phyloP scores from a whole-genome alignment of 1,140 invertebrate species.

The Drosophila tropicalis region DNA sequence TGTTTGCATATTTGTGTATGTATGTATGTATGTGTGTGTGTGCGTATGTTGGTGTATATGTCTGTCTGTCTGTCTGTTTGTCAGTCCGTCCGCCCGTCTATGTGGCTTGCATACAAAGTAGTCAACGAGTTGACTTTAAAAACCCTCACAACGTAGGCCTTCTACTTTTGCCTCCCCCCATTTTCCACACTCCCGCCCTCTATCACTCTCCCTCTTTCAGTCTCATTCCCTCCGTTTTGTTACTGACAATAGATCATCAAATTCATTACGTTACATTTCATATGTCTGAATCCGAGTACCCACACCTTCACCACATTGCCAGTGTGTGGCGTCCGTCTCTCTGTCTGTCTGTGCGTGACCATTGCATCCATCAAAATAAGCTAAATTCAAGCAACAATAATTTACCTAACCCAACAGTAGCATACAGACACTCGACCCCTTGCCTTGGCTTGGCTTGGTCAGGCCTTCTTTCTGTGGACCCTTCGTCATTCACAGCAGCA shows the following conservation, averaged over 20 bases:
- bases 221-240: conserved; percentile 4
- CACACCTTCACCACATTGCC: conserved; percentile 28
- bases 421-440: conserved; percentile 12
- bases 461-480: conserved; percentile 34
- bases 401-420: conserved; percentile 27
- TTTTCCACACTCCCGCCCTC: no score
- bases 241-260: conserved; percentile 76
- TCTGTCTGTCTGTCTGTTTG: no score
- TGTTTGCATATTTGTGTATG: not conserved
- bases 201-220: not conserved
- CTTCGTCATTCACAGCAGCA: conserved; percentile 39
- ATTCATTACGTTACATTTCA: conserved; percentile 80
- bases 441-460: conserved; percentile 3
- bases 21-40: not conserved
- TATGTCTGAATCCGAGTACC: conserved; percentile 62
- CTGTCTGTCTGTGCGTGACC: conserved; percentile 57
- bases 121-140: conserved; percentile 73
- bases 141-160: conserved; percentile 45
- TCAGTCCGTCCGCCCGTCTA: not conserved
- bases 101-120: conserved; percentile 73
- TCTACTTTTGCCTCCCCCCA: not conserved
- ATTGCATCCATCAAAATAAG: conserved; percentile 57
- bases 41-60: no score
- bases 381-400: conserved; percentile 48
- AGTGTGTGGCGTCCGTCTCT: not conserved